Conservation (phyloP, 2,888 invertebrate species). For the Patella pellucida region DNA sequence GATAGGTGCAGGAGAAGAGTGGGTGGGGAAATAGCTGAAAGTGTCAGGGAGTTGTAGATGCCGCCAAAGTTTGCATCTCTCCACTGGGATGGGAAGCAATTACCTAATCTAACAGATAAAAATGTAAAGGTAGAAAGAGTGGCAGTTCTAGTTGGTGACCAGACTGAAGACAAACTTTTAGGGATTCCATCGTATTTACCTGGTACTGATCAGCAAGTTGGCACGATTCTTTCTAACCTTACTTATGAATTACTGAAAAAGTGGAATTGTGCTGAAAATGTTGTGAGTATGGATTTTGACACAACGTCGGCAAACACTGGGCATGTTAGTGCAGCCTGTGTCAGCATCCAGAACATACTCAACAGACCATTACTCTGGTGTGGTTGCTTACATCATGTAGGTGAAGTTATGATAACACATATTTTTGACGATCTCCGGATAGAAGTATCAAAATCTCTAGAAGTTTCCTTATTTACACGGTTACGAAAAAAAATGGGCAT, state of each 20-base stretch:
- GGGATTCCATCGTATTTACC: not conserved
- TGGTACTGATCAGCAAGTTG: not conserved
- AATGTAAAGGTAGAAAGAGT: not conserved
- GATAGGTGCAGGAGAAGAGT: not conserved
- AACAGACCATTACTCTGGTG: not conserved
- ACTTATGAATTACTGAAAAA: not conserved
- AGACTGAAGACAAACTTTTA: not conserved
- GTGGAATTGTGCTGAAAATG: not conserved
- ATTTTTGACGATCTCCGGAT: not conserved
- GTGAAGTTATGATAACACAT: not conserved
- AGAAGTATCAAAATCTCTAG: not conserved
- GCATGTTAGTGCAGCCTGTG: slow-evolving; percentile 1
- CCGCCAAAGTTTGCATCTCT: not conserved
- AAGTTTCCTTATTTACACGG: not conserved
- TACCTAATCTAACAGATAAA: not conserved
- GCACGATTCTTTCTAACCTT: not conserved
- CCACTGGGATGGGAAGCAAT: not conserved
- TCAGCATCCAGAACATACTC: not conserved
- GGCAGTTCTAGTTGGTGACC: too few species aligned
- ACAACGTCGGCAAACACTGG: not conserved
- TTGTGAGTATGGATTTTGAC: not conserved
- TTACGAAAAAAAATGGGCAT: not conserved
- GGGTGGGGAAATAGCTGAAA: not conserved
- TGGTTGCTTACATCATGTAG: not conserved
- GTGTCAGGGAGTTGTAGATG: too few species aligned